Base-by-base conservation (phyloP, 2,113 vertebrate genomes). In the Notarius lentiginosus region DNA sequence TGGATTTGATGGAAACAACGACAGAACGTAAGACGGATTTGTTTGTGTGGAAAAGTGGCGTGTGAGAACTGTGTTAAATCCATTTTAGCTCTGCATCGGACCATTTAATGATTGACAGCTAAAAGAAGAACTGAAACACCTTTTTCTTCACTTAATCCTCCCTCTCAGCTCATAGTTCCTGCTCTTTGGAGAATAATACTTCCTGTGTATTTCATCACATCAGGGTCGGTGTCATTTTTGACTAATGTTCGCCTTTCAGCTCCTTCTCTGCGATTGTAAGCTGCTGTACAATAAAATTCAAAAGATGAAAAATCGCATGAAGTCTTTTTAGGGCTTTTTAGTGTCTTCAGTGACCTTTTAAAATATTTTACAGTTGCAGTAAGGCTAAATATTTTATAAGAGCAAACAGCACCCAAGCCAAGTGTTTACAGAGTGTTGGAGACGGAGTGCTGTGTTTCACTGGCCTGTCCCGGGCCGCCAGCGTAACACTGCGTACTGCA, bases 11-110 rank as follows among this genome's bases (percentile, higher is more conserved):
- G 30, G 72, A 73, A 9, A 47, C 18, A 1, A 5, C 1, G 14
- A 1, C 2, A 47, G 5, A 75, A 47, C 5, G 41, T 12, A 1
- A 49, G 70, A 49, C 1, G 72, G 34, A 11, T 20, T 75, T 49
- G 72, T 73, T 49, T 11, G 8, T 22, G 72, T 73, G 70, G 18
- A 51, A 49, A 75, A 22, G 47, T 51, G 47, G 0, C 22, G 49
- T 17, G 34, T 84, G 60, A 86, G 77, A 79, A 20, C 53, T 79
- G 49, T 89, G 85, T 86, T 81, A 84, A 84, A 89, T 75, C 85
- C 63, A 84, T 75, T 85, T 65, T 51, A 30, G 61, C 72, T 41
- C 51, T 72, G 58, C 63, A 65, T 72, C 61, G 66, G 75, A 49
- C 18, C 51, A 5, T 24, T 14, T 53, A 55, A 56, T 84, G 66